A percentile compares a stretch with the other conserved stretches of the same genome.
Conservation (phyloP, 2,113 vertebrate genomes). For the Crotalus horridus region DNA sequence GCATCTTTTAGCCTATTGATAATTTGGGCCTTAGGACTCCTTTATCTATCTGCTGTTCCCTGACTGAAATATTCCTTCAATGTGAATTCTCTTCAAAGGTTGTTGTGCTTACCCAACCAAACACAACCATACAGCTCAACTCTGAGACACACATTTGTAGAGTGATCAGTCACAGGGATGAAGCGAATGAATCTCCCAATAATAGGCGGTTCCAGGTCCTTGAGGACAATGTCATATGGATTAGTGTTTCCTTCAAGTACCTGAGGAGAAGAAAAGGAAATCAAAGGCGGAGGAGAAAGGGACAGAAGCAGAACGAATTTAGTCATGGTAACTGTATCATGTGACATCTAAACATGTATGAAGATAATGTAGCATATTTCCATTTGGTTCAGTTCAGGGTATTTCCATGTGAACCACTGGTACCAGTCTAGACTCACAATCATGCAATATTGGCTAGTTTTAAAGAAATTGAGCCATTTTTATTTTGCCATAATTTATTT, state of each 20-base stretch:
- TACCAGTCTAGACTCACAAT: neutral
- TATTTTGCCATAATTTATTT: neutral
- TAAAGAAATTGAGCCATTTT: neutral
- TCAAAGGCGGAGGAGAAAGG: neutral
- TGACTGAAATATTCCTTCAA: neutral
- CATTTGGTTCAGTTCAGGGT: neutral
- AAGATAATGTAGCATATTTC: neutral
- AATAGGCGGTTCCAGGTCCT: conserved; percentile 93
- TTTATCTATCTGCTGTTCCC: neutral
- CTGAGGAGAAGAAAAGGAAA: conserved; percentile 60
- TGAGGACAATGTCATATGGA: conserved; percentile 90
- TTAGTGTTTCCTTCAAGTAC: conserved; percentile 93
- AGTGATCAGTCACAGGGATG: conserved; percentile 89
- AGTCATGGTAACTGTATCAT: neutral
- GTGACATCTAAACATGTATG: neutral
- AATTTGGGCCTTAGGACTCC: neutral
- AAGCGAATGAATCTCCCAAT: conserved; percentile 91
- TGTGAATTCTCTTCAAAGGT: neutral
- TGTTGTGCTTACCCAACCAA: conserved; percentile 83
- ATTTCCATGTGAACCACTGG: neutral
- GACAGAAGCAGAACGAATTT: neutral
- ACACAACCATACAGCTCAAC: conserved; percentile 96
- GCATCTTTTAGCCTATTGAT: neutral
- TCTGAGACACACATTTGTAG: conserved; percentile 91
- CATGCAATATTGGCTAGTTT: neutral